Conservation (phyloP, 2,113 vertebrate species). For the Podiceps cristatus region DNA sequence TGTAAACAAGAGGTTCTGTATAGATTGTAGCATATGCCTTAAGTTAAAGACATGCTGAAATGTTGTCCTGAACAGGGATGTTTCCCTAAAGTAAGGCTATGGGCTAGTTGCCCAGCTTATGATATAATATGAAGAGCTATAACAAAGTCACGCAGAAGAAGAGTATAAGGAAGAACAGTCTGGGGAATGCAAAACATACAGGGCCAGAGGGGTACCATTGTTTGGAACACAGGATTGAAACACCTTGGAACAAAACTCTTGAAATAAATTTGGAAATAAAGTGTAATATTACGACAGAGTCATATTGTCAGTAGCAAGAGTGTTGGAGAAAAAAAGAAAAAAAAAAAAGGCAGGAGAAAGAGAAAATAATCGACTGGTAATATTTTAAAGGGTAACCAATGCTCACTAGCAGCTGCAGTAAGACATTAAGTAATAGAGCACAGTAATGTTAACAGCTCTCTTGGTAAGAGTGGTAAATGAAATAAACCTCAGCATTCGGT, state of each 20-base stretch:
- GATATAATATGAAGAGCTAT: neutral
- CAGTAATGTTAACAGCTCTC: constrained; percentile 86
- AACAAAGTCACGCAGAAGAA: neutral
- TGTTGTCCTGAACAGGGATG: neutral
- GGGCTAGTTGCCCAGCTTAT: neutral
- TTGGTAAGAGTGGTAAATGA: constrained; percentile 85
- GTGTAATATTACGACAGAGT: constrained; percentile 63
- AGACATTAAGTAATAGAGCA: constrained; percentile 84
- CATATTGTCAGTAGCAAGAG: constrained; percentile 47
- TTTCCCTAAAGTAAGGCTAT: constrained; percentile 19
- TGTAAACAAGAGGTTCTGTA: neutral
- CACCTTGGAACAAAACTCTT: constrained; percentile 19
- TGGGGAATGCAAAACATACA: neutral
- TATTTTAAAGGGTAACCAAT: constrained; percentile 84
- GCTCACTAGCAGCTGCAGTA: constrained; percentile 80
- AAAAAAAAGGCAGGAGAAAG: neutral
- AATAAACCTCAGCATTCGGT: constrained; percentile 80
- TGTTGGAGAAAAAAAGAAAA: neutral
- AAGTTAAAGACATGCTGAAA: constrained; percentile 23
- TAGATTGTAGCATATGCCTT: neutral
- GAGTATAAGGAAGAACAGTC: neutral
- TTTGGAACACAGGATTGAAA: constrained; percentile 52
- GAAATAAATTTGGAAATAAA: constrained; percentile 72
- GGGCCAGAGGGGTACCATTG: neutral
- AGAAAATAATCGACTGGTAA: constrained; percentile 61